Evolutionary conservation across 2,113 vertebrate species (phyloP), one percentile per base, ranked within the genome.

Genomic region (Perccottus glenii): DNA sequence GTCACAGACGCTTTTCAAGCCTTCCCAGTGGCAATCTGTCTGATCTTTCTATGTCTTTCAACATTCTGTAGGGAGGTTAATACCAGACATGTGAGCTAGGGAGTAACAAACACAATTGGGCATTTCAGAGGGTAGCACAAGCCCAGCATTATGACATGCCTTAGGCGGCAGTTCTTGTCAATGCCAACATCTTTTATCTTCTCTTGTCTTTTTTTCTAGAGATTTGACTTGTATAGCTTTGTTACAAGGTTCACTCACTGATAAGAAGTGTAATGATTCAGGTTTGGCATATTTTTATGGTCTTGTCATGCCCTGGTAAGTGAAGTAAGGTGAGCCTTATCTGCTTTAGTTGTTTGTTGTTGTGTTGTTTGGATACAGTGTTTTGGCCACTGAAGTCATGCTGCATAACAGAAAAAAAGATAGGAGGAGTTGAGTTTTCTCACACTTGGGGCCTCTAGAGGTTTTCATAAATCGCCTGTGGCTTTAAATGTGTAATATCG

Each of bases 401-500:
- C 48, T 49, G 7, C 60, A 72, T 72, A 47, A 59, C 48, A 63
- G 11, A 56, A 35, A 48, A 55, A 62, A 32, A 0, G 62, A 56
- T 38, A 44, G 49, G 64, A 77, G 43, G 51, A 77, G 35, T 55
- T 46, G 64, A 68, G 70, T 73, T 81, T 82, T 76, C 81, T 80
- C 82, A 72, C 77, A 77, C 69, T 78, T 48, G 33, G 46, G 60
- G 55, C 74, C 73, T 69, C 69, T 32, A 32, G 40, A 46, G 60
- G 50, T 60, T 71, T 87, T 61, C 19, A 59, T 27, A 75, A 84
- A 87, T 70, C 69, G 71, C 81, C 78, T 55, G 55, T 2, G 53
- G 85, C 77, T 70, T 78, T 84, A 82, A 88, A 84, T 84, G 75
- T 82, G 78, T 85, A 86, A 89, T 88, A 88, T 86, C 83, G 79